phyloP scores from a whole-genome alignment of 92 coral and sea anemone genomes.

The Scolanthus callimorphus region DNA sequence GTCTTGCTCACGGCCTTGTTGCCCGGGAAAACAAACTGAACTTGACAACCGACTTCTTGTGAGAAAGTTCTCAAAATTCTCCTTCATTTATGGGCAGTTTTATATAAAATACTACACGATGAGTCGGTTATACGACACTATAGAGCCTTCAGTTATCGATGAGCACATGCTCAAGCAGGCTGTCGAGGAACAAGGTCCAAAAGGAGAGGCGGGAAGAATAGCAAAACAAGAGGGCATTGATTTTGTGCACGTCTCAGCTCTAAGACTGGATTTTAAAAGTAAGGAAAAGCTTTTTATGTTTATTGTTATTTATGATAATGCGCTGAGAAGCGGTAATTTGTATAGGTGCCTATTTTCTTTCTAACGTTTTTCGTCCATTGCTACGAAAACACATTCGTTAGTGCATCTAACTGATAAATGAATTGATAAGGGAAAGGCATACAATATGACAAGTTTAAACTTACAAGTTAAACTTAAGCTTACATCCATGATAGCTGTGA shows the following conservation, averaged over 20 bases:
- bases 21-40: conserved; percentile 80
- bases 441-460: too few species aligned
- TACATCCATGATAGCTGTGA: too few species aligned
- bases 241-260: conserved; percentile 79
- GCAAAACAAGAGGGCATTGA: conserved; percentile 97
- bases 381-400: too few species aligned
- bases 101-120: conserved; percentile 27
- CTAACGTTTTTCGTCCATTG: too few species aligned
- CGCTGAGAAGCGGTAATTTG: too few species aligned
- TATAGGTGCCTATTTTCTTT: too few species aligned
- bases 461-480: too few species aligned
- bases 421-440: too few species aligned
- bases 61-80: not conserved
- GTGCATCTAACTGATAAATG: too few species aligned
- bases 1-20: conserved; percentile 41
- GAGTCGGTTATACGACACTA: conserved; percentile 99
- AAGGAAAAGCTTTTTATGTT: too few species aligned
- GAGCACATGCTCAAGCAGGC: conserved; percentile 99
- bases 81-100: conserved; percentile 18
- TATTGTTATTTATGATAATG: too few species aligned
- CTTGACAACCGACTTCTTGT: conserved; percentile 4
- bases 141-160: conserved; percentile 98
- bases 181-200: conserved; percentile 98
- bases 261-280: conserved; percentile 97
- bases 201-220: conserved; percentile 97